Base-by-base conservation (phyloP, 2,888 invertebrate species). In the Scaptomyza tumidula region DNA sequence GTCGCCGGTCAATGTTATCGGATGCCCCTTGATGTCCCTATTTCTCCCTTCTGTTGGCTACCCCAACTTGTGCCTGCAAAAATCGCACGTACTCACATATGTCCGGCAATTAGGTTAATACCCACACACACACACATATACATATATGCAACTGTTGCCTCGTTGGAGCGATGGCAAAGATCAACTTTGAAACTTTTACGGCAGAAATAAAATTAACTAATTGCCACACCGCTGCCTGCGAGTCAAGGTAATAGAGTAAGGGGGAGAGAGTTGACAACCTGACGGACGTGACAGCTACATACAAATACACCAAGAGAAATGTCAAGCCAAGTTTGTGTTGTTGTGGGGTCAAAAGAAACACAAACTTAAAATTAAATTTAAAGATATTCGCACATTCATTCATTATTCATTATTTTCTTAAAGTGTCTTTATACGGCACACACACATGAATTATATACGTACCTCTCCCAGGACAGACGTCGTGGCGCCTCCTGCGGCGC, bases 401-500 rank as follows among this genome's bases (percentile, higher is more conserved):
- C 6, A 29, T 29, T 29, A 29, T 6, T 19, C 19, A 19, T 19
- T 19, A 19, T 19, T 19, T 19, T n/a, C 11, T 16, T 50, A 19
- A n/a, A 50, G n/a, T 50, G 50, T 50, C 6, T 10, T n/a, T 19
- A 19, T n/a, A 35, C 4, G 41, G 10, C 33, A 33, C 19, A 48
- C 19, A 48, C 46, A 63, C 61, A 74, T 78, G 75, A 71, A 78
- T 71, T 69, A 66, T 43, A 73, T 69, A 78, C 90, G 90, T 88
- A 94, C 94, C 93, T 93, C 81, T 94, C 94, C 94, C 94, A 94
- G 50, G 93, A 93, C 66, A 94, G 91, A 56, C 94, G 92, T 59
- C 94, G 91, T 31, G 93, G 93, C 70, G 93, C 91, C 77, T 93
- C 35, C 52, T 57, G 70, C 6, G 44, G 54, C 72, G 71, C 71